Evolutionary conservation across 2,113 vertebrate species (phyloP).

Genomic region (Malurus cyaneus): DNA sequence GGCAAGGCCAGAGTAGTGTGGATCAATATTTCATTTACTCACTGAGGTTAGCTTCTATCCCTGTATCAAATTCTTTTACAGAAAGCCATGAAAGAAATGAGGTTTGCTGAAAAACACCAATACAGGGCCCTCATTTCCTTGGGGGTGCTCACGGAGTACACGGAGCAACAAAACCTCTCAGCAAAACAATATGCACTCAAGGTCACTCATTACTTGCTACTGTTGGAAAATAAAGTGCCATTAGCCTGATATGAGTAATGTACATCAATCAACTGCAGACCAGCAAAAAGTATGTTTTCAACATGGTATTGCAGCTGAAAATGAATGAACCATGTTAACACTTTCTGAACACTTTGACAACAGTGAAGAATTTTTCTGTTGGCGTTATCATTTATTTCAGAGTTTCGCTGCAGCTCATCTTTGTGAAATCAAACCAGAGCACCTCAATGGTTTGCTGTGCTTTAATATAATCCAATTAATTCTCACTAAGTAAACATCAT

Average conservation of each 20-base stretch:
- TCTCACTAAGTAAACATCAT: background rate
- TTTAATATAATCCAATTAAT: background rate
- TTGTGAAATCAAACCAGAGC: conserved; percentile 1
- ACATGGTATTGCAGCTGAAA: conserved; percentile 65
- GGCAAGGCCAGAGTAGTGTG: conserved; percentile 94
- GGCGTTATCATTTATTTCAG: conserved; percentile 64
- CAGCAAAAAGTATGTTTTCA: conserved; percentile 74
- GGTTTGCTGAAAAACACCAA: conserved; percentile 86
- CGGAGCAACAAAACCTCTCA: conserved; percentile 76
- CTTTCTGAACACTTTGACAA: conserved; percentile 70
- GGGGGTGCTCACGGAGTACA: conserved; percentile 78
- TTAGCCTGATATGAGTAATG: conserved; percentile 80
- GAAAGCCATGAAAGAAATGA: conserved; percentile 88
- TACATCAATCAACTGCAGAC: conserved; percentile 78
- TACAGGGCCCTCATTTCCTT: conserved; percentile 88
- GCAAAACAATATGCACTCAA: conserved; percentile 82
- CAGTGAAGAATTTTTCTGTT: conserved; percentile 64
- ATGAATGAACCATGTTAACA: conserved; percentile 73
- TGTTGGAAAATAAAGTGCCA: conserved; percentile 82
- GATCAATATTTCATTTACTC: conserved; percentile 99
- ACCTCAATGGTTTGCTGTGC: background rate
- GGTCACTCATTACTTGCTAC: conserved; percentile 85
- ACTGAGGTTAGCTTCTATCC: conserved; percentile 88
- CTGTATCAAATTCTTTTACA: conserved; percentile 95
- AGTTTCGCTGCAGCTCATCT: conserved; percentile 41